Evolutionary conservation across 2,113 vertebrate genomes (phyloP), one percentile per base, ranked within the genome.

Genomic region (Seriola quinqueradiata): DNA sequence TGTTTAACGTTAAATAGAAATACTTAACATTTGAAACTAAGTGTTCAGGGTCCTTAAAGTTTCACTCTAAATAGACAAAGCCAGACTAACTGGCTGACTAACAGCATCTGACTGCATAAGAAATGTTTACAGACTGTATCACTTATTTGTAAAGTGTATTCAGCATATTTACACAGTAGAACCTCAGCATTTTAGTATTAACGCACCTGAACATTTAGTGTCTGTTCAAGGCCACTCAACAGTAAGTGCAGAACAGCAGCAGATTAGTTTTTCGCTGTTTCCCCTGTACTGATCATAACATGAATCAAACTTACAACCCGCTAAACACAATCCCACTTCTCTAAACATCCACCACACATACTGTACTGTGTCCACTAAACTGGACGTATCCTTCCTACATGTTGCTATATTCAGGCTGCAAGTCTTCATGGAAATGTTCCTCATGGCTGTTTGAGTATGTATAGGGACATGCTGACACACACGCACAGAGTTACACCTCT

Each of bases 191-290:
- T 79, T 70, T 12, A 50, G 11, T 44, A 21, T 57, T 19, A 64
- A 36, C 54, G 28, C 40, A 71, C 19, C 36, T 46, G 8, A 36
- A 46, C 81, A 55, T 28, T 61, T 3, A 57, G 12, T 16, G 7
- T n/a, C 13, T 58, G 44, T 64, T 68, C 2, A 46, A 42, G 4
- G 16, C 3, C 25, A 19, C 28, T 9, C 3, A 17, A 19, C 13
- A 54, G 19, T 28, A 2, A 64, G 25, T 14, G 32, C 67, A 34
- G 48, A 65, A 54, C 60, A 69, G 65, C 3, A 58, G 73, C 82
- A 78, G 68, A 67, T 14, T 64, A 32, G 61, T 52, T 65, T 60
- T 75, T 79, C 77, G 63, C 71, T 54, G 25, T 64, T 77, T 68
- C 4, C 28, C 40, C 7, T 42, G 4, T 40, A 36, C 52, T 71